A percentile compares a stretch with the other conserved stretches of the same genome.
These are phyloP conservation scores for Dysmachus trigonus DNA, from an alignment of 2,888 invertebrate genomes.

Conservation along the genomic window DNA sequence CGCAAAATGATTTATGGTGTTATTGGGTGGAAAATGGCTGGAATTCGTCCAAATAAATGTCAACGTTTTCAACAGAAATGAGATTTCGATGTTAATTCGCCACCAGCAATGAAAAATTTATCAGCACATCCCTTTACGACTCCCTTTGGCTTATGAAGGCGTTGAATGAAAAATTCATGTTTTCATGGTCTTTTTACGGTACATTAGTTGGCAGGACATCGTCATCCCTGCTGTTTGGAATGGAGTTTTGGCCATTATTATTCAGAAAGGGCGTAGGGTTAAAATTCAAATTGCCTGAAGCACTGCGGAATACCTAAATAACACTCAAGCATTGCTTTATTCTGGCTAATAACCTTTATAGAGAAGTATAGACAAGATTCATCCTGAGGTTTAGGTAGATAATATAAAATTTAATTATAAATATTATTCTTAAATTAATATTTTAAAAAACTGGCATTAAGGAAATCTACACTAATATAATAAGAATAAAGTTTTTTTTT, in stretches of 20 bases:
- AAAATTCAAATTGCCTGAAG: background rate
- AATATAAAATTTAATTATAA: too few relatives aligned
- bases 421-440: too few relatives aligned
- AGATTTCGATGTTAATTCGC: background rate
- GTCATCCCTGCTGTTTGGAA: background rate
- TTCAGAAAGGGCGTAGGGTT: background rate
- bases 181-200: background rate
- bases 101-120: background rate
- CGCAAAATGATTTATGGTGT: background rate
- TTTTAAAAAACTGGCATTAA: too few relatives aligned
- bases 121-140: background rate
- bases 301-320: background rate
- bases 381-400: background rate
- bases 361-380: background rate
- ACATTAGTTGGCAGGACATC: background rate
- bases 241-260: background rate
- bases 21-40: background rate
- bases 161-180: background rate
- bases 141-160: background rate
- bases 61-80: background rate
- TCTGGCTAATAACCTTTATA: background rate
- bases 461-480: too few relatives aligned
- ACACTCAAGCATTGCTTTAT: background rate
- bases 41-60: background rate
- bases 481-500: too few relatives aligned